phyloP scores from a whole-genome alignment of 2,888 invertebrate genomes.

The Taphrorychus bicolor region DNA sequence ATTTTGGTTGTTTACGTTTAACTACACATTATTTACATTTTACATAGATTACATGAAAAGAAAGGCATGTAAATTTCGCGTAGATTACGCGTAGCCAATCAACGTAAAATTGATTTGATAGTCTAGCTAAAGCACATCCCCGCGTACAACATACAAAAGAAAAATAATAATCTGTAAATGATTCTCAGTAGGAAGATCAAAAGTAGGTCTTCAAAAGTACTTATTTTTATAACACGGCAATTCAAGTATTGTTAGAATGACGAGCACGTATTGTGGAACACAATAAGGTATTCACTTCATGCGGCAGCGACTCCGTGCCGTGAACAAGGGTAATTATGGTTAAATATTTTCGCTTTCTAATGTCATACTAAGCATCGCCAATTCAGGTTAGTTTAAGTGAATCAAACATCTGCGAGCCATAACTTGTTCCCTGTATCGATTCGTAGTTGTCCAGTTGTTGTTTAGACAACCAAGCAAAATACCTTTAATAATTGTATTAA shows the following conservation, averaged over 20 bases:
- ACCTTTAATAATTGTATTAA: background rate
- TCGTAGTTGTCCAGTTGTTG: background rate
- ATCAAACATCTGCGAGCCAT: slow-evolving; percentile 43
- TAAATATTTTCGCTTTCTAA: slow-evolving; percentile 58
- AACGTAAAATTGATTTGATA: too few species aligned
- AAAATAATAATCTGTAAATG: slow-evolving; percentile 21
- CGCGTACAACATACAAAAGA: slow-evolving; percentile 6
- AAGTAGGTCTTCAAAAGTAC: slow-evolving; percentile 31
- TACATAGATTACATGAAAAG: too few species aligned
- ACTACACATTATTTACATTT: too few species aligned
- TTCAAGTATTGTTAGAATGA: slow-evolving; percentile 37
- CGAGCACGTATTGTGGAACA: slow-evolving; percentile 39
- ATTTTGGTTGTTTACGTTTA: too few species aligned
- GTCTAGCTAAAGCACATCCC: too few species aligned
- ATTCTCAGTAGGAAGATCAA: slow-evolving; percentile 23
- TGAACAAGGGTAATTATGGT: slow-evolving; percentile 54
- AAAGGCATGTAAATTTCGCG: too few species aligned
- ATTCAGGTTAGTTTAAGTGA: slow-evolving; percentile 51
- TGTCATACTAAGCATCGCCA: slow-evolving; percentile 51
- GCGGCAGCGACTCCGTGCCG: slow-evolving; percentile 33
- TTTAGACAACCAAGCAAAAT: background rate
- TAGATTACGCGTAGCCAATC: too few species aligned
- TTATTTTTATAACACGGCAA: slow-evolving; percentile 28
- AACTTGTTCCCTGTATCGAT: background rate
- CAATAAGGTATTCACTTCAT: slow-evolving; percentile 41